A percentile compares a stretch with the other conserved stretches of the same genome.
Conservation (phyloP, 2,888 invertebrate genomes). For the Euphydryas editha region DNA sequence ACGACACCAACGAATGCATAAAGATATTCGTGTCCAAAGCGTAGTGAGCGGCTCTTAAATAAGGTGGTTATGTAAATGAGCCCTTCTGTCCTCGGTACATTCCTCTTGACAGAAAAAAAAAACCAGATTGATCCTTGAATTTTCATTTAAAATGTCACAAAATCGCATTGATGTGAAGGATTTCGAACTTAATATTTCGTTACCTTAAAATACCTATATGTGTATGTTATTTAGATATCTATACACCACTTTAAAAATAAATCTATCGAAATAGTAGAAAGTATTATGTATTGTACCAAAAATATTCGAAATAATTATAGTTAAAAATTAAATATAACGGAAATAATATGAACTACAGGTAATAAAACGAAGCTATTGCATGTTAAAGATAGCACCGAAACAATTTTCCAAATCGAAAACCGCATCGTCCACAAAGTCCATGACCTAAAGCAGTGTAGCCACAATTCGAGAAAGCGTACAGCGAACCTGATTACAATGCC, state of each 20-base stretch:
- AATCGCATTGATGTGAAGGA: not conserved
- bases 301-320: not conserved
- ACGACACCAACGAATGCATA: conserved; percentile 57
- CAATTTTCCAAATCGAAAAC: conserved; percentile 18
- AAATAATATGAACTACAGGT: not conserved
- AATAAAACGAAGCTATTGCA: conserved; percentile 2
- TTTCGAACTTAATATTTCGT: not conserved
- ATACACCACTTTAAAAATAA: not conserved
- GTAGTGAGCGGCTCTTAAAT: conserved; percentile 67
- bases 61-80: conserved; percentile 76
- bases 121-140: conserved; percentile 14
- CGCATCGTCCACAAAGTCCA: conserved; percentile 43
- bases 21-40: conserved; percentile 63
- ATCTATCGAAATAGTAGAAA: not conserved
- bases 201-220: too few species aligned
- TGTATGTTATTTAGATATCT: not conserved
- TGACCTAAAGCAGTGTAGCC: conserved; percentile 24
- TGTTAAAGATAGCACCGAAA: conserved; percentile 14
- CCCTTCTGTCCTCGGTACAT: conserved; percentile 58
- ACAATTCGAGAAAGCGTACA: conserved; percentile 49
- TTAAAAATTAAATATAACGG: not conserved
- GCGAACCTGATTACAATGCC: conserved; percentile 63
- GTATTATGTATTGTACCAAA: not conserved
- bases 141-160: conserved; percentile 7
- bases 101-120: conserved; percentile 25